phyloP scores from a whole-genome alignment of 2,113 vertebrate species.

The Dolichallabes microphthalmus region DNA sequence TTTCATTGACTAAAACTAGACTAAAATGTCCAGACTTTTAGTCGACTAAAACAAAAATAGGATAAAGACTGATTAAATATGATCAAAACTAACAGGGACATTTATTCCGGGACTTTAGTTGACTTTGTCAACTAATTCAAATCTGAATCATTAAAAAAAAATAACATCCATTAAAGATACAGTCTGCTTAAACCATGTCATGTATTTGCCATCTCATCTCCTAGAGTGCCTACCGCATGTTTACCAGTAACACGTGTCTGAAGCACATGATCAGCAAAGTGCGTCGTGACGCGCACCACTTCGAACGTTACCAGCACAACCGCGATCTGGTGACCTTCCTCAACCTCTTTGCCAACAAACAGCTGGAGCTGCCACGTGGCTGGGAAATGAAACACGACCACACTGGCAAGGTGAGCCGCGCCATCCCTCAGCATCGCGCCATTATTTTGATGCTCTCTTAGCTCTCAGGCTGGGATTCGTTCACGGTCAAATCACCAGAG shows the following conservation, averaged over 20 bases:
- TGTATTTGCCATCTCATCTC: not conserved
- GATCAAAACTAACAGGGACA: no score
- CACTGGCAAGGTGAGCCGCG: constrained; percentile 84
- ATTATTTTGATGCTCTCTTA: not conserved
- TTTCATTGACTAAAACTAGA: no score
- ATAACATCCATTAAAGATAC: no score
- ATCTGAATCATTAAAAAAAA: no score
- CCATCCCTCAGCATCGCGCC: not conserved
- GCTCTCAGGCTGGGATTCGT: not conserved
- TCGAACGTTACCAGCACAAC: constrained; percentile 96
- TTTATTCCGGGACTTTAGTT: no score
- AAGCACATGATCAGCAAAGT: constrained; percentile 99
- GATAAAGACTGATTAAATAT: no score
- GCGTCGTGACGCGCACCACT: constrained; percentile 90
- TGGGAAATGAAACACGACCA: constrained; percentile 98
- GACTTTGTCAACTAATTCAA: no score
- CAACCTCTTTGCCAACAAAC: constrained; percentile 93
- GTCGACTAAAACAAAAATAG: no score
- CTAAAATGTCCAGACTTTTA: no score
- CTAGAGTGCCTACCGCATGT: constrained; percentile 97
- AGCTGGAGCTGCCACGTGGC: constrained; percentile 89
- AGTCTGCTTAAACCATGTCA: not conserved
- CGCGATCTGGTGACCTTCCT: constrained; percentile 91
- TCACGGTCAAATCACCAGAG: not conserved
- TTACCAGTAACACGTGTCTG: constrained; percentile 95